Evolutionary conservation across 1,140 invertebrate species (phyloP), one percentile per base, ranked within the genome.

Genomic region (Pararge aegeria): DNA sequence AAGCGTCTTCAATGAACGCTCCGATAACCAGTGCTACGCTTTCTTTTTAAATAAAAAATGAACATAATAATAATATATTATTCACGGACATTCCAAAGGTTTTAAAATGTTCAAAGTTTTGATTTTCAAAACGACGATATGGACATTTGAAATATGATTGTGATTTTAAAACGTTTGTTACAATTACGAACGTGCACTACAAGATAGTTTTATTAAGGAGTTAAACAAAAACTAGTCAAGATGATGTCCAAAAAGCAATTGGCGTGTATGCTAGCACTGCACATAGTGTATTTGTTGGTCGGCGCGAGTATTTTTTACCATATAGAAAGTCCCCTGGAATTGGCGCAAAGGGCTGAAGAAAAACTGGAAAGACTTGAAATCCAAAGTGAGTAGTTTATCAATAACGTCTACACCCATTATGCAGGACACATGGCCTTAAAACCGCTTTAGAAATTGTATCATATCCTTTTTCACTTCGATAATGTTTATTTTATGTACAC

Each of bases 171-270:
- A 20, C 16, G 24, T 20, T 59, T 27, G 29, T 52, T 54, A 30
- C 21, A 49, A 30, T 46, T 44, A 56, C 37, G 29, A 20, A 16
- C 12, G 53, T 56, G 24, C 24, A 52, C 9, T 52, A 9, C 16
- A n/a, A 30, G 38, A 51, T 5, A n/a, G 20, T 49, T 29, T 44
- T 29, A 51, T 27, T 16, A n/a, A 50, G 37, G 37, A 40, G 24
- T 60, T 56, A 54, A 65, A 61, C 16, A 65, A 64, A 73, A 78
- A 15, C 69, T 80, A 72, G 71, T 80, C 84, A 91, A 91, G 75
- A 92, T 92, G 90, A 95, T 96, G 95, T 95, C 94, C 81, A 95
- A 94, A 78, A 95, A 94, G 90, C 94, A 95, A 90, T 94, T 95
- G 92, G 91, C 95, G 38, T 92, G 94, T 49, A 91, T 96, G 83